Evolutionary conservation across 2,797 vertebrate species (phyloP).

Genomic region (Leptatherina wallacei): DNA sequence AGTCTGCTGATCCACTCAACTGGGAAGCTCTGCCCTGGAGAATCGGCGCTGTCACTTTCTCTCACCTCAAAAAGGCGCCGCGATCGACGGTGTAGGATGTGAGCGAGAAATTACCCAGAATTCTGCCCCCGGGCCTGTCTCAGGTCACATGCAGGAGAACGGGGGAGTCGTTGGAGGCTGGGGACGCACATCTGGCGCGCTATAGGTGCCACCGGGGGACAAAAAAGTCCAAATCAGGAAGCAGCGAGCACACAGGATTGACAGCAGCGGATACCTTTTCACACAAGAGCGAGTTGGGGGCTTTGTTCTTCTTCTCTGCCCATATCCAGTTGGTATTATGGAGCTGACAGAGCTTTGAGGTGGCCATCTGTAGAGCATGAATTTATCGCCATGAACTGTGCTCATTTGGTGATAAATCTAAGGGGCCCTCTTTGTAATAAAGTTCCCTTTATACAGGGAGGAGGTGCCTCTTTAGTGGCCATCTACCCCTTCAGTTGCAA

Average conservation of each 20-base stretch:
- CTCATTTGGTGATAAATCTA: conserved; percentile 75
- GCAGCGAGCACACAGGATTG: conserved; percentile 86
- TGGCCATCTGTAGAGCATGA: conserved; percentile 73
- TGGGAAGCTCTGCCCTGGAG: conserved; percentile 99
- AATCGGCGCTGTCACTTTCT: conserved; percentile 98
- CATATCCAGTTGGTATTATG: conserved; percentile 57
- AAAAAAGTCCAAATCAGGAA: conserved; percentile 89
- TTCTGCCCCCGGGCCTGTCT: conserved; percentile 88
- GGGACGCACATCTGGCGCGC: conserved; percentile 92
- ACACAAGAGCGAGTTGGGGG: conserved; percentile 31
- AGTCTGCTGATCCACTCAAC: conserved; percentile 98
- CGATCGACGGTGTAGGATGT: conserved; percentile 91
- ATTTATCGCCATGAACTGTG: conserved; percentile 80
- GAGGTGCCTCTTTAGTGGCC: background rate
- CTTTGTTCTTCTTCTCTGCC: conserved; percentile 56
- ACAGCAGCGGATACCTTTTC: conserved; percentile 78
- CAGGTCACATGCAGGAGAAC: conserved; percentile 92
- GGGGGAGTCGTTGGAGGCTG: conserved; percentile 15
- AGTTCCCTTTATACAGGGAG: background rate
- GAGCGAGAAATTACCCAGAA: conserved; percentile 95
- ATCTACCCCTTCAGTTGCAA: background rate
- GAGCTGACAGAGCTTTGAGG: conserved; percentile 51
- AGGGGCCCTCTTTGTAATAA: conserved; percentile 56
- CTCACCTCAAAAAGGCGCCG: conserved; percentile 97
- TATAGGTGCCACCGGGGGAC: conserved; percentile 93